Evolutionary conservation across 2,888 invertebrate genomes (phyloP).

Genomic region (Vesta saturnalis): DNA sequence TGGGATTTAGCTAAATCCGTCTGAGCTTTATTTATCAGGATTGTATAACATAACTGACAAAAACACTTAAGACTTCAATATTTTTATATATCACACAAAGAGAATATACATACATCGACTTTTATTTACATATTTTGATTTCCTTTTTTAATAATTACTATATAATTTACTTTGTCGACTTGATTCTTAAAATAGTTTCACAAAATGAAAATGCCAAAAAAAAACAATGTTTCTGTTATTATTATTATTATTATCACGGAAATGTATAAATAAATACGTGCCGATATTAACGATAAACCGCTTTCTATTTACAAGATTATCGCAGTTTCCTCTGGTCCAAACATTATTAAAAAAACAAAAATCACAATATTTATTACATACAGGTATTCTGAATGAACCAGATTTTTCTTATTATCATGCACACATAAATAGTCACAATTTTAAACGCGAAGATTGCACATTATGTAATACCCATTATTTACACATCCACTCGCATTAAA

Average conservation of each 20-base stretch:
- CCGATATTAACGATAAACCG: background rate
- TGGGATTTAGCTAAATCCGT: constrained; percentile 33
- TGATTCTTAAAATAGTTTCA: constrained; percentile 13
- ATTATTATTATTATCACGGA: background rate
- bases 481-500: constrained; percentile 56
- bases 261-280: background rate
- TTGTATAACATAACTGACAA: constrained; percentile 26
- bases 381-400: constrained; percentile 32
- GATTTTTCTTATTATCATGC: constrained; percentile 32
- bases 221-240: background rate
- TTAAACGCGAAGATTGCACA: constrained; percentile 45
- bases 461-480: constrained; percentile 50
- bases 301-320: constrained; percentile 29
- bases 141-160: constrained; percentile 42
- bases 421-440: constrained; percentile 44
- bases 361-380: constrained; percentile 35
- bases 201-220: background rate
- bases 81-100: constrained; percentile 64
- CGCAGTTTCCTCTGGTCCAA: constrained; percentile 32
- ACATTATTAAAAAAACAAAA: constrained; percentile 9
- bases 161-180: constrained; percentile 1
- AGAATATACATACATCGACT: constrained; percentile 64
- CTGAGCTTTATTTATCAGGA: constrained; percentile 11
- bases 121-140: constrained; percentile 60
- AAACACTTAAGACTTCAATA: constrained; percentile 46